A percentile compares a stretch with the other conserved stretches of the same genome.
phyloP scores from a whole-genome alignment of 2,888 invertebrate genomes.

The Diaperis boleti region DNA sequence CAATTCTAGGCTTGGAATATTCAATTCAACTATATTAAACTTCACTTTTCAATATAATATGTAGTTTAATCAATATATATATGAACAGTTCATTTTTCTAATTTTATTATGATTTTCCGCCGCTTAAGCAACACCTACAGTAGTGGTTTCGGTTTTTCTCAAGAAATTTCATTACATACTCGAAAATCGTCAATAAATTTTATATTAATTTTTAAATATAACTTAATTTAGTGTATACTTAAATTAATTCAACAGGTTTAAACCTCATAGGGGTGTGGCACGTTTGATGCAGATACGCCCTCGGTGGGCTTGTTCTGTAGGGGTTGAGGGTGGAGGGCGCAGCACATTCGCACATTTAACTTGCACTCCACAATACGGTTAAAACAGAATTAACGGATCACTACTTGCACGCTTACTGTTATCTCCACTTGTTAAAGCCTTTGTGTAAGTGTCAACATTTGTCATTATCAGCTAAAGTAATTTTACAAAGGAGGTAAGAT shows the following conservation, averaged over 20 bases:
- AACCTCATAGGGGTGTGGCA: conserved; percentile 34
- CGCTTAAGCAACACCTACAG: no score
- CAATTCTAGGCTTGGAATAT: no score
- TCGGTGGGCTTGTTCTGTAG: conserved; percentile 31
- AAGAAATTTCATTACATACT: no score
- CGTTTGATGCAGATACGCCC: conserved; percentile 38
- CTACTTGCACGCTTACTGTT: conserved; percentile 7
- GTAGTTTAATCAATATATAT: no score
- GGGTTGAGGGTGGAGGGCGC: conserved; percentile 37
- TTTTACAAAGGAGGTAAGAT: conserved; percentile 13
- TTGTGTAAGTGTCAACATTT: conserved; percentile 14
- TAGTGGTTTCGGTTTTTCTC: no score
- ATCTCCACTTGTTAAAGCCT: not conserved
- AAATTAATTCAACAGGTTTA: conserved; percentile 38
- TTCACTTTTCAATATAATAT: no score
- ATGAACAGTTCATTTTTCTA: no score
- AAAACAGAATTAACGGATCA: conserved; percentile 17
- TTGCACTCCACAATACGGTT: conserved; percentile 1
- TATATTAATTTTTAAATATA: no score
- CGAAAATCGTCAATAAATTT: no score
- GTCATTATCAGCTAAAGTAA: conserved; percentile 6
- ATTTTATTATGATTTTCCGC: no score
- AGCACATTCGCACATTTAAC: conserved; percentile 29
- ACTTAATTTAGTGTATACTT: no score
- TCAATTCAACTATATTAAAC: no score